Base-by-base conservation (phyloP, 2,113 vertebrate species). In the Regulus satrapa region DNA sequence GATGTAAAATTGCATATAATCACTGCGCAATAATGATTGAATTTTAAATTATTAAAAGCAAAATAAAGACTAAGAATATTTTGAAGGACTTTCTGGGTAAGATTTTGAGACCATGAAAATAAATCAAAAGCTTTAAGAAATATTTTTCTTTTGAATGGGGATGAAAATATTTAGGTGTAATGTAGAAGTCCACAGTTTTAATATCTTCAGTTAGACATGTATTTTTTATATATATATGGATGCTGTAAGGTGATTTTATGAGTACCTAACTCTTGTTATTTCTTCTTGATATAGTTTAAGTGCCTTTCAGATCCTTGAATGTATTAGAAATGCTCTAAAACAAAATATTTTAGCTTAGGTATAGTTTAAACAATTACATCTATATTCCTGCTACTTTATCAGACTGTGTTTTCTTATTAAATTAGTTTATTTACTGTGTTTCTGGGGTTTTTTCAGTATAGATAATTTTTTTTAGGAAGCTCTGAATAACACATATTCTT, bases 1-100 rank as follows among this genome's bases (percentile, higher is more conserved):
- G 97, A 98, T 99, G 98, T 99, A 99, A 99, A 99, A 99, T 99
- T 98, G 98, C 98, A 94, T 98, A 97, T 98, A 98, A 99, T 99
- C 94, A 25, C 94, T 96, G 96, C 97, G 98, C 97, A 98, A 97
- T 98, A 98, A 98, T 97, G 97, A 94, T 94, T 97, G 97, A 95
- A 97, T 98, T 98, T 98, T 98, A 97, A 98, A 98, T 98, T 97
- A 98, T 98, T 97, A 98, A 97, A 97, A 95, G 51, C 91, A 95
- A 98, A 98, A 97, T 97, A 54, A 96, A 96, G 72, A 89, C 75
- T 97, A 95, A 95, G 84, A 83, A 67, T 91, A 95, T 95, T 96
- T 95, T 91, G 74, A 92, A 96, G 82, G 76, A 95, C 59, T 96
- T 97, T 85, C 63, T 86, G 78, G 75, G 79, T 83, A 95, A 49